Evolutionary conservation across 1,140 invertebrate species (phyloP).

Genomic region (Batillaria attramentaria): DNA sequence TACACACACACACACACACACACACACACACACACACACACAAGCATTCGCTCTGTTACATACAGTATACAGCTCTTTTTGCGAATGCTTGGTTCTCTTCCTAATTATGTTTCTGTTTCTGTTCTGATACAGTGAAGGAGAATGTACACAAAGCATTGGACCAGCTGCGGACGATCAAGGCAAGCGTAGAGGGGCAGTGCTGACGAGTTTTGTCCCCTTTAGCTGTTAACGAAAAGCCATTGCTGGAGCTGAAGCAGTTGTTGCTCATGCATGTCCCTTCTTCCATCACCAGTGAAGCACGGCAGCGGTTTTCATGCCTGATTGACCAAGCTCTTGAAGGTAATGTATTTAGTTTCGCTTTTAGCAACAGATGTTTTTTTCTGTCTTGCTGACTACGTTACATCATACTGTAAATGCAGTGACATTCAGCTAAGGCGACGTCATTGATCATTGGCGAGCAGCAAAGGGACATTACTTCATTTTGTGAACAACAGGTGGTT

Average conservation of each 20-base stretch:
- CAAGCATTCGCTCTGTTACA: too few relatives aligned
- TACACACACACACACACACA: too few relatives aligned
- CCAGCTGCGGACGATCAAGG: slow-evolving; percentile 46
- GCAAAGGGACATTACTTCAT: not conserved
- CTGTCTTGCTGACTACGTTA: not conserved
- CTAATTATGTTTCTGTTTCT: too few relatives aligned
- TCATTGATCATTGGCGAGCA: not conserved
- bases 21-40: too few relatives aligned
- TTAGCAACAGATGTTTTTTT: not conserved
- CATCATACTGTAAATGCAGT: not conserved
- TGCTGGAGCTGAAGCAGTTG: slow-evolving; percentile 47
- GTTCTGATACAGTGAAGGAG: slow-evolving; percentile 33
- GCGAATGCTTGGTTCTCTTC: too few relatives aligned
- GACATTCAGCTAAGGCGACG: not conserved
- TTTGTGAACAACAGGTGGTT: too few relatives aligned
- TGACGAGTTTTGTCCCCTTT: slow-evolving; percentile 33
- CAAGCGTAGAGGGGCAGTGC: slow-evolving; percentile 46
- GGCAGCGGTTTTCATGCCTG: slow-evolving; percentile 38
- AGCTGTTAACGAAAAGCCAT: slow-evolving; percentile 29
- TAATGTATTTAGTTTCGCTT: slow-evolving; percentile 15
- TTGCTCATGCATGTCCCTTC: slow-evolving; percentile 53
- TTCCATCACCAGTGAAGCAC: slow-evolving; percentile 45
- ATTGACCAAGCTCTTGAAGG: slow-evolving; percentile 45
- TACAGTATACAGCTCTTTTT: too few relatives aligned
- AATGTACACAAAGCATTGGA: slow-evolving; percentile 44